Conservation (phyloP, 1,140 invertebrate species). For the Daktulosphaira vitifoliae region DNA sequence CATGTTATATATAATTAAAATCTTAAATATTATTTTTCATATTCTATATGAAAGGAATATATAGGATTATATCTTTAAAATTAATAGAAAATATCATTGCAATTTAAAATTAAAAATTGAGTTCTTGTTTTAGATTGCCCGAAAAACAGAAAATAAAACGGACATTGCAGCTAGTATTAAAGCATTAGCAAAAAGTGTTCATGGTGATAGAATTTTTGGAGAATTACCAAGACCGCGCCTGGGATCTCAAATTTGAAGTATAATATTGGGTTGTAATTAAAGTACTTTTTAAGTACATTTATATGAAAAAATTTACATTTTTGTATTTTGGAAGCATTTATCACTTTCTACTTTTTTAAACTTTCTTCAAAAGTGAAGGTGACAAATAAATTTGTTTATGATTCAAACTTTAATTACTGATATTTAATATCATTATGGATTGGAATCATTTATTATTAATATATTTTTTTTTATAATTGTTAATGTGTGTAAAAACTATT, state of each 20-base stretch:
- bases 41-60: too few species aligned
- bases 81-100: too few species aligned
- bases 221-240: conserved; percentile 71
- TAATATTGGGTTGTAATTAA: background rate
- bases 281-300: conserved; percentile 16
- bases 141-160: conserved; percentile 18
- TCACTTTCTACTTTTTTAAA: background rate
- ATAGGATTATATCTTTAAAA: too few species aligned
- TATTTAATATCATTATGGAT: too few species aligned
- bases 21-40: too few species aligned
- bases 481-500: conserved; percentile 18
- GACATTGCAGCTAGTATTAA: conserved; percentile 81
- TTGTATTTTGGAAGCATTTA: conserved; percentile 3
- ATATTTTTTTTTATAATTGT: conserved; percentile 18
- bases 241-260: conserved; percentile 64
- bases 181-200: conserved; percentile 73
- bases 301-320: conserved; percentile 4
- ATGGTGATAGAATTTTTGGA: conserved; percentile 72
- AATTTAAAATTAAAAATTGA: too few species aligned
- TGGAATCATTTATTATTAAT: background rate
- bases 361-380: background rate
- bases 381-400: background rate
- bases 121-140: background rate
- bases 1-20: too few species aligned
- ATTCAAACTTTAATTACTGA: background rate